Base-by-base conservation (phyloP, 2,797 vertebrate genomes). In the Cygnus olor region DNA sequence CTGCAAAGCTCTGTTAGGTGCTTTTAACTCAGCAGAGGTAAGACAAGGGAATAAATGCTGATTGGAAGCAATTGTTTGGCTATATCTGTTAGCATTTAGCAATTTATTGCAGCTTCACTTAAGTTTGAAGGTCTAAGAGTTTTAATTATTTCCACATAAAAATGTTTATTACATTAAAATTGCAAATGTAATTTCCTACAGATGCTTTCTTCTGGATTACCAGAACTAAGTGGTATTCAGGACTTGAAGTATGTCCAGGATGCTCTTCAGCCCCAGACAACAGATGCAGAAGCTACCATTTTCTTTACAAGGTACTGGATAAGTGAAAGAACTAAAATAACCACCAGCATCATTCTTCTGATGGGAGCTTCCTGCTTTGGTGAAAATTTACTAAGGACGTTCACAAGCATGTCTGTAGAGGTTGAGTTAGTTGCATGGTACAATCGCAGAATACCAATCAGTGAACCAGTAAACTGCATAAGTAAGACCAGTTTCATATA, bases 181-280 rank as follows among this genome's bases (percentile, higher is more conserved):
- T 73, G 18, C 88, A 22, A 38, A 60, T 73, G 68, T 16, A 14
- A 58, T 90, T 86, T 93, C 9, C 44, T 65, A 16, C 82, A 99
- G 99, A 99, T 99, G 99, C 98, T 99, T 24, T 98, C 99, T 51
- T 99, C 99, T 28, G 99, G 99, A 12, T 98, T 99, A 89, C 99
- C 99, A 44, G 99, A 99, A 97, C 98, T 99, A 87, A 98, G 98
- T 10, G 98, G 99, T 60, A 72, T 98, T 94, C 99, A 99, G 93
- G 99, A 99, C 89, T 97, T 99, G 66, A 99, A 99, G 95, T 99
- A 99, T 14, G 99, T 99, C 78, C 98, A 98, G 80, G 99, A 99
- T 90, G 99, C 99, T 54, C 98, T 99, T 80, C 99, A 99, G 88
- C 98, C 99, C 3, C 99, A 99, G 96, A 99, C 99, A 95, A 99